Evolutionary conservation across 2,113 vertebrate species (phyloP).

Genomic region (Mionectes macconnelli): DNA sequence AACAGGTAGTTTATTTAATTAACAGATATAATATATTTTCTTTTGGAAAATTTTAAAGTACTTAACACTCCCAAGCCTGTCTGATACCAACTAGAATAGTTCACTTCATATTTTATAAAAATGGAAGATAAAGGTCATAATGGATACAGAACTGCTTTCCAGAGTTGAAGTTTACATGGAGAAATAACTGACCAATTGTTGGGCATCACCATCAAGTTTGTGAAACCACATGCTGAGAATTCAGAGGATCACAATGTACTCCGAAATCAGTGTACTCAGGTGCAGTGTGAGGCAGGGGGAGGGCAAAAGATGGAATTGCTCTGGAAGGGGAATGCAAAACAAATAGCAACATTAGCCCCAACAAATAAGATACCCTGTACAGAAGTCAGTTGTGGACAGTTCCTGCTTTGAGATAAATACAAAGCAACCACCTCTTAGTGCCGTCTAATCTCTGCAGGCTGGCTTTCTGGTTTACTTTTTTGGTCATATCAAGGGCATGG

Average conservation of each 20-base stretch:
- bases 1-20: conserved; percentile 10
- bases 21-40: conserved; percentile 41
- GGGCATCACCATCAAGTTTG: neutral
- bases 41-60: conserved; percentile 33
- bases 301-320: neutral
- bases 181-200: neutral
- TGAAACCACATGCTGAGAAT: neutral
- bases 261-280: neutral
- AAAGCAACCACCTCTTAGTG: neutral
- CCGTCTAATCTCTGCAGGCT: neutral
- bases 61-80: neutral
- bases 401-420: neutral
- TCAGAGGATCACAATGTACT: neutral
- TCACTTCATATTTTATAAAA: neutral
- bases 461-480: neutral
- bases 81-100: neutral
- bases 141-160: neutral
- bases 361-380: neutral
- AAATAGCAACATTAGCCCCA: neutral
- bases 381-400: conserved; percentile 13
- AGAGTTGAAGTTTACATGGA: neutral
- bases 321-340: neutral
- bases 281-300: neutral
- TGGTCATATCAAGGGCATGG: neutral
- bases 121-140: neutral